These are phyloP conservation scores for Styela clava DNA, from an alignment of 23 tunicate genomes.

Conservation along the genomic window DNA sequence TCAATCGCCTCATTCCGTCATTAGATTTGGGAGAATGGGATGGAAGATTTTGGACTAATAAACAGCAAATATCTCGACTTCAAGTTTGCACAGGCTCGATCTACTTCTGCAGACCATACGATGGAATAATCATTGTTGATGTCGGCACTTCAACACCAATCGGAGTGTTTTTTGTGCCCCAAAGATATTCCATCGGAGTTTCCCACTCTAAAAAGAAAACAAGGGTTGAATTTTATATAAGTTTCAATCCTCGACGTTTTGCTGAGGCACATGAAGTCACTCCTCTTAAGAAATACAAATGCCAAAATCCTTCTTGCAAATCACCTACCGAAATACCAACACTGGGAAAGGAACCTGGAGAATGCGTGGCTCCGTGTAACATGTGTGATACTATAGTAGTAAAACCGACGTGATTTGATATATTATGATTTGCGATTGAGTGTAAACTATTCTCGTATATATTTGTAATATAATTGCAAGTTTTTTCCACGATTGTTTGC, in stretches of 20 bases:
- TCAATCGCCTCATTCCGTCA: background rate
- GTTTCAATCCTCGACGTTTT: slow-evolving; percentile 15
- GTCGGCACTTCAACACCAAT: background rate
- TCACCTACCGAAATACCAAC: slow-evolving; percentile 22
- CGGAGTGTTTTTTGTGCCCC: background rate
- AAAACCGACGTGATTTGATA: no score
- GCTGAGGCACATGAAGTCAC: slow-evolving; percentile 17
- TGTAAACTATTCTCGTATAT: no score
- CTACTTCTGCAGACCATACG: slow-evolving; percentile 4
- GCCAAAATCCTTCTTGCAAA: slow-evolving; percentile 7
- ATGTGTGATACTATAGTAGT: slow-evolving; percentile 12
- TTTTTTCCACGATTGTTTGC: no score
- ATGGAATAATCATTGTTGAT: slow-evolving; percentile 4
- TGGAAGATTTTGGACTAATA: slow-evolving; percentile 13
- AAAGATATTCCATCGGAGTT: background rate
- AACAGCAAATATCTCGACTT: background rate
- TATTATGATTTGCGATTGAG: no score
- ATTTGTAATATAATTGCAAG: no score
- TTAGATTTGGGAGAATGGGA: slow-evolving; percentile 18
- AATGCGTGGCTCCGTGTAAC: slow-evolving; percentile 2
- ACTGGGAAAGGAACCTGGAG: background rate
- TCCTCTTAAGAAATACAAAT: background rate
- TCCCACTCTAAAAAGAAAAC: background rate
- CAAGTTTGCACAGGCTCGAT: slow-evolving; percentile 19
- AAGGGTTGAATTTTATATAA: slow-evolving; percentile 23